Base-by-base conservation (phyloP, 1,140 invertebrate species). In the Doryteuthis pealeii region DNA sequence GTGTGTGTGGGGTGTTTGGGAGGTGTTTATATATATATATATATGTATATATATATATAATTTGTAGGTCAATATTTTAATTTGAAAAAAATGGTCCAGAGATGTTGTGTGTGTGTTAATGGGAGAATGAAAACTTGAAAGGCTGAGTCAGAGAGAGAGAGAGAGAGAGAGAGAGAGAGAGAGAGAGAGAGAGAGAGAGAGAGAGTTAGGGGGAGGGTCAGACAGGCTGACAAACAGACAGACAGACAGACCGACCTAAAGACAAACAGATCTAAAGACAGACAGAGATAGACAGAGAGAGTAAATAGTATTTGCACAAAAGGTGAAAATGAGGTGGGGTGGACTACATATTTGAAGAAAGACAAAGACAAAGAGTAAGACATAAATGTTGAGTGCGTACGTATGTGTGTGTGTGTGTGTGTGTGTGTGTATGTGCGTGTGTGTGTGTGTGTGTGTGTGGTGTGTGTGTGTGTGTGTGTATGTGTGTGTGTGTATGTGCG, bases 41-140 rank as follows among this genome's bases (percentile, higher is more conserved):
- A 58, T 58, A 58, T 58, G 15, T 58, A 58, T 58, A 58, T 58
- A 58, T 58, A 58, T 58, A 58, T 58, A 58, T 58, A 58, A 58
- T 6, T 5, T 58, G 15, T 6, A 6, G 3, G 3, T 58, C 3
- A 5, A 58, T 58, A 6, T 58, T n/a, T 58, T n/a, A n/a, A n/a
- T n/a, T n/a, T n/a, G n/a, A n/a, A n/a, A n/a, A n/a, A n/a, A n/a
- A n/a, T n/a, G n/a, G n/a, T n/a, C n/a, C n/a, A n/a, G n/a, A n/a
- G n/a, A n/a, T n/a, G n/a, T n/a, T n/a, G n/a, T n/a, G n/a, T n/a
- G n/a, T n/a, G n/a, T n/a, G n/a, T n/a, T n/a, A n/a, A n/a, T n/a
- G n/a, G n/a, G n/a, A n/a, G n/a, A n/a, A n/a, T n/a, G n/a, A n/a
- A n/a, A n/a, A n/a, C n/a, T n/a, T n/a, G n/a, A n/a, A n/a, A n/a